Evolutionary conservation across 1,140 invertebrate species (phyloP), one percentile per base, ranked within the genome.

Genomic region (Zaprionus lachaisei): DNA sequence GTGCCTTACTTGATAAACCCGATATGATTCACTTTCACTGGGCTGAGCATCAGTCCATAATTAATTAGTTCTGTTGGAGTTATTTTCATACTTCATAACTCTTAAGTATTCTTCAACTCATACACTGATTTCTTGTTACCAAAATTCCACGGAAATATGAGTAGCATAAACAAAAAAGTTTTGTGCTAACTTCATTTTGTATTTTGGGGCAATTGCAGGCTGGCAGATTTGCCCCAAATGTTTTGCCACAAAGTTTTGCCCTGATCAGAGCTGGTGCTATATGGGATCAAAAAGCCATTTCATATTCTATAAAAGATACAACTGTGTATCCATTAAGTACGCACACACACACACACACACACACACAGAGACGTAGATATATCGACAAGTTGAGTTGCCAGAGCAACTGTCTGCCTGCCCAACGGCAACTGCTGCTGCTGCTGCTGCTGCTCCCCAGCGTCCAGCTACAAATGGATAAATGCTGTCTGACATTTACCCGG

Each of bases 401-500:
- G 71, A 60, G 34, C 44, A 54, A 54, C 31, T 44, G 72, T 68
- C 68, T 72, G 55, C 22, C 54, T 66, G 63, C 20, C 70, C 57
- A 68, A 54, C 38, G 64, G 70, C 70, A 77, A 62, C 34, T 73
- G 47, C 64, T 60, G 69, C 54, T 37, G 47, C 64, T 60, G 69
- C 54, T 37, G 22, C 49, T 68, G 63, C 26, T 77, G 20, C 58
- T 72, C 81, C 76, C 79, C 64, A 79, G 61, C 54, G 81, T 79
- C 81, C 78, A 67, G 78, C 81, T 89, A 74, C 85, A 90, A 90
- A 90, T 90, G 81, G 85, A 90, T 75, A 90, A 90, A 90, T 81
- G 85, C 65, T 90, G 85, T 90, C 85, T 82, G 85, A 90, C 85
- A 90, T 90, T 90, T 90, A 74, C 79, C 72, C 73, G 65, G 41